Conservation (phyloP, 1,140 invertebrate species). For the Ganaspis sp. region DNA sequence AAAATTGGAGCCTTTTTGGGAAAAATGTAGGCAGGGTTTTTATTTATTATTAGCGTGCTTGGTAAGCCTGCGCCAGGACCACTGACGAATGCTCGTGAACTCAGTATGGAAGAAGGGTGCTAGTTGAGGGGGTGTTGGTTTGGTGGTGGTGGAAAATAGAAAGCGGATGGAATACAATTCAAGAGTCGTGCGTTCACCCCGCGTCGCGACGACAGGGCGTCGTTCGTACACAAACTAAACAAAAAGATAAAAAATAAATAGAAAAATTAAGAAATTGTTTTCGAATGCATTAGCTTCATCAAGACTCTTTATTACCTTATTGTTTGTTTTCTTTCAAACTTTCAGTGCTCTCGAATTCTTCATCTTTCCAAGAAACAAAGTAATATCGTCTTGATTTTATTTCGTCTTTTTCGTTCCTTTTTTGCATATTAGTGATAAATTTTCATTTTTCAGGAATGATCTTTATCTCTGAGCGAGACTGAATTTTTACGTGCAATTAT, state of each 20-base stretch:
- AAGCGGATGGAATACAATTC: slow-evolving; percentile 60
- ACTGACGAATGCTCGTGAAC: slow-evolving; percentile 57
- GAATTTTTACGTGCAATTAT: too few species aligned
- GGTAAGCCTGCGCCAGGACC: slow-evolving; percentile 57
- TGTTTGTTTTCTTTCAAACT: not conserved
- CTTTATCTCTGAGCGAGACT: too few species aligned
- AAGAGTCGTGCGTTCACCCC: slow-evolving; percentile 69
- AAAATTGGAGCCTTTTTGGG: too few species aligned
- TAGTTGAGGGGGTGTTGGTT: slow-evolving; percentile 50
- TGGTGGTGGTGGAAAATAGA: slow-evolving; percentile 48
- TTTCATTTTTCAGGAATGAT: not conserved
- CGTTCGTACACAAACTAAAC: slow-evolving; percentile 45
- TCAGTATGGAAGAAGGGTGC: slow-evolving; percentile 16
- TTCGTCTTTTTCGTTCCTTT: not conserved
- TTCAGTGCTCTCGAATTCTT: not conserved
- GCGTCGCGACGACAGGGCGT: slow-evolving; percentile 66
- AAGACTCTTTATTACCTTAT: not conserved
- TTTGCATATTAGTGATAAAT: not conserved
- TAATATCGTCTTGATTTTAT: too few species aligned
- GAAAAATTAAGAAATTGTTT: not conserved
- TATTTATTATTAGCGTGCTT: slow-evolving; percentile 43
- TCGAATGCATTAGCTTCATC: not conserved
- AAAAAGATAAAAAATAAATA: not conserved
- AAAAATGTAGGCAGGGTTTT: not conserved
- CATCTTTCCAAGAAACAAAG: not conserved